phyloP scores from a whole-genome alignment of 2,113 vertebrate genomes.

The Mormyrus iriodes region DNA sequence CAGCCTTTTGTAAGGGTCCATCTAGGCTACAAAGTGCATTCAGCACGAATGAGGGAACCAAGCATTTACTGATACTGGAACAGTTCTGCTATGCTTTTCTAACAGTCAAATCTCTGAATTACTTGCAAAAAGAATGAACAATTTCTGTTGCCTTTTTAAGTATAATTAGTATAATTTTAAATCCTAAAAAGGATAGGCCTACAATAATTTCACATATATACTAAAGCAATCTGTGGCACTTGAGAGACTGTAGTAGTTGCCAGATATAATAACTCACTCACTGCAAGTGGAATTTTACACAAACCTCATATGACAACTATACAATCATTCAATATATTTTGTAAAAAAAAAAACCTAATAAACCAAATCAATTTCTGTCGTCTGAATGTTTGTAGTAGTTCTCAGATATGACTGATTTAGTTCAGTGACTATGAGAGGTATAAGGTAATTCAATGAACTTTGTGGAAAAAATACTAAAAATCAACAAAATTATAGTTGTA shows the following conservation, averaged over 20 bases:
- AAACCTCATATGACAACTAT: neutral
- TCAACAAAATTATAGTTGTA: neutral
- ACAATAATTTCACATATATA: neutral
- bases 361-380: neutral
- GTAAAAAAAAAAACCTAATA: neutral
- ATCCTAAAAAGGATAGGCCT: neutral
- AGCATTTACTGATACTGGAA: neutral
- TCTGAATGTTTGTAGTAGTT: neutral
- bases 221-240: neutral
- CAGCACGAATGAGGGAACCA: neutral
- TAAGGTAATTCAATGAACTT: neutral
- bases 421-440: neutral
- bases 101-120: neutral
- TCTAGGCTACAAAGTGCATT: neutral
- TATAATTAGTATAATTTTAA: neutral
- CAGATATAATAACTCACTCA: no score
- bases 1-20: neutral
- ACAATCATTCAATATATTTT: neutral
- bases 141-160: neutral
- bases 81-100: neutral
- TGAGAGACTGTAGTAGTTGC: neutral
- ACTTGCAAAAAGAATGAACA: neutral
- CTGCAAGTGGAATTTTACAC: neutral
- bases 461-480: neutral
- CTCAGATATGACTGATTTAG: neutral